Evolutionary conservation across 1,140 invertebrate species (phyloP).

Genomic region (Polyergus mexicanus): DNA sequence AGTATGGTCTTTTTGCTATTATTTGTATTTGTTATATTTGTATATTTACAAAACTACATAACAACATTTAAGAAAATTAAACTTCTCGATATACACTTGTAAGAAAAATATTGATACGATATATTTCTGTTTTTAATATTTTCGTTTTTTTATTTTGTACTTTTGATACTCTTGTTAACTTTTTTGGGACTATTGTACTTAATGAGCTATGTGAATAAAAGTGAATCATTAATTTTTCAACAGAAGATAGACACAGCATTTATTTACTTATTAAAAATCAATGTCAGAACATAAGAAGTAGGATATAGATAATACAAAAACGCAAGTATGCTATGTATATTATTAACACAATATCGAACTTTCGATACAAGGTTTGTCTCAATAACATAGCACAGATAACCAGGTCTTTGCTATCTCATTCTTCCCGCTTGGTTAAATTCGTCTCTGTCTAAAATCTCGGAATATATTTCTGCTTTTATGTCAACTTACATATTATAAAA

Average conservation of each 20-base stretch:
- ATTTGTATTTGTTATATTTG: not conserved
- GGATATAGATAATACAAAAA: not conserved
- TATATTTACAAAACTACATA: not conserved
- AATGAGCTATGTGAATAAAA: not conserved
- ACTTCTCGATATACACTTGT: not conserved
- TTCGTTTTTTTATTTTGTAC: not conserved
- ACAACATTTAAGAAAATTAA: not conserved
- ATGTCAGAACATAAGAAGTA: not conserved
- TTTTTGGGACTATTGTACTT: not conserved
- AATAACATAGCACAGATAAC: not conserved
- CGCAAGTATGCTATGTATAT: not conserved
- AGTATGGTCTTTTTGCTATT: not conserved
- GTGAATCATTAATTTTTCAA: not conserved
- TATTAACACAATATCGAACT: not conserved
- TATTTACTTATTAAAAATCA: conserved; percentile 8
- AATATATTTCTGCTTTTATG: not conserved
- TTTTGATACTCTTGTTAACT: not conserved
- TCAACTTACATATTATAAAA: conserved; percentile 15
- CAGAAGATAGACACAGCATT: not conserved
- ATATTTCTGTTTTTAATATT: too few species aligned
- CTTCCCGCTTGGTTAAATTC: not conserved
- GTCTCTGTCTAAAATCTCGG: not conserved
- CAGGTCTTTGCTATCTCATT: not conserved
- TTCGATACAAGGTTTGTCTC: not conserved
- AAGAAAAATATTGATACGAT: not conserved